Evolutionary conservation across 2,797 vertebrate genomes (phyloP).

Genomic region (Molossus alvarezi): DNA sequence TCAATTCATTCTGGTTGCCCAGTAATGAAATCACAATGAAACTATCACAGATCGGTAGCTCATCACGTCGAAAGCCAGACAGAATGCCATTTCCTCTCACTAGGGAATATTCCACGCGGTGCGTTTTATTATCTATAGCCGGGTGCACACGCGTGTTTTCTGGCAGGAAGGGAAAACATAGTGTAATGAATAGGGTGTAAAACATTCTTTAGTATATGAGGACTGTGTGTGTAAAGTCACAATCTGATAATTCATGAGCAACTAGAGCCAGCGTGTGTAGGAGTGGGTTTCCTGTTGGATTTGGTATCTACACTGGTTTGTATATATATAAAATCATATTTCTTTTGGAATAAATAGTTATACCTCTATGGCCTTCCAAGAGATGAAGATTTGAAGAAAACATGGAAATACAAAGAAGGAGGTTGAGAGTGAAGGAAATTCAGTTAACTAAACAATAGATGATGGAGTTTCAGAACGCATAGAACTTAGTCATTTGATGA

Average conservation of each 20-base stretch:
- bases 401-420: not conserved
- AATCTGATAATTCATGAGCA: not conserved
- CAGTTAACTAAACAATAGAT: not conserved
- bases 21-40: conserved; percentile 86
- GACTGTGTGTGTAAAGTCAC: not conserved
- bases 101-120: not conserved
- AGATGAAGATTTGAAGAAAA: not conserved
- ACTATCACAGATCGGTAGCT: conserved; percentile 84
- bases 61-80: conserved; percentile 85
- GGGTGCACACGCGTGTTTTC: not conserved
- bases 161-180: not conserved
- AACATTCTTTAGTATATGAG: not conserved
- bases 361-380: not conserved
- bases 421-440: not conserved
- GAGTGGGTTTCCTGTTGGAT: not conserved
- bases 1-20: conserved; percentile 84
- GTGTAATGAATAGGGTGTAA: not conserved
- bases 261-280: not conserved
- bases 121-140: not conserved
- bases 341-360: conserved; percentile 28
- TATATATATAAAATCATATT: not conserved
- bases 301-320: not conserved
- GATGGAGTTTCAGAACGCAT: not conserved
- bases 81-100: conserved; percentile 61
- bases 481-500: not conserved